Base-by-base conservation (phyloP, 2,113 vertebrate species). In the Rynchops niger region DNA sequence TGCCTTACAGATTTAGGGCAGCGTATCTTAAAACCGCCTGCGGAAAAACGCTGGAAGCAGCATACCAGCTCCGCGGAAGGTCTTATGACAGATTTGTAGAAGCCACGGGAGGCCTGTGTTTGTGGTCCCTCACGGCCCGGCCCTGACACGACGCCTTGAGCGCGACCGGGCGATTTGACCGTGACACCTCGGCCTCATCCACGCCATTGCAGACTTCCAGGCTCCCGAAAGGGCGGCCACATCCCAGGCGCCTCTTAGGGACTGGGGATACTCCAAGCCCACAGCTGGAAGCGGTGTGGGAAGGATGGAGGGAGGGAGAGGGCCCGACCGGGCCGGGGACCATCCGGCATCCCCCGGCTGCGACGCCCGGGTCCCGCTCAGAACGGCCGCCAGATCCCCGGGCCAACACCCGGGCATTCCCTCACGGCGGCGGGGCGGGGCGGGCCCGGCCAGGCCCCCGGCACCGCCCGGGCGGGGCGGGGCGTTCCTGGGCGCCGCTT, bases 181-280 rank as follows among this genome's bases (percentile, higher is more conserved):
- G 0, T 0, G 23, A 49, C 74, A 15, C 32, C 45, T 6, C 6
- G 82, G 61, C 78, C 65, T 61, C 59, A 21, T 20, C 58, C 53
- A 10, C 2, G 9, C 73, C 17, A 26, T 0, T 1, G 30, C 26
- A 45, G 27, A 2, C 38, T 3, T 5, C 1, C 59, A 18, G 62
- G 27, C 76, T 11, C 65, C 19, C 11, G 36, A 5, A 29, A 2
- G 4, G 10, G 15, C 14, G 5, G 50, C 62, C 50, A 5, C 74
- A 30, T 43, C 30, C 69, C 3, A 58, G 22, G 14, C 12, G 47
- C 72, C 27, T 9, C 6, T 11, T 5, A 7, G n/a, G 9, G 38
- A 9, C 45, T 5, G 26, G 16, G 15, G 11, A 2, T 2, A 6
- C 42, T 9, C 9, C 8, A 29, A 49, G 2, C 16, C 30, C 7